phyloP scores from a whole-genome alignment of 2,888 invertebrate genomes.

The Serripes groenlandicus region DNA sequence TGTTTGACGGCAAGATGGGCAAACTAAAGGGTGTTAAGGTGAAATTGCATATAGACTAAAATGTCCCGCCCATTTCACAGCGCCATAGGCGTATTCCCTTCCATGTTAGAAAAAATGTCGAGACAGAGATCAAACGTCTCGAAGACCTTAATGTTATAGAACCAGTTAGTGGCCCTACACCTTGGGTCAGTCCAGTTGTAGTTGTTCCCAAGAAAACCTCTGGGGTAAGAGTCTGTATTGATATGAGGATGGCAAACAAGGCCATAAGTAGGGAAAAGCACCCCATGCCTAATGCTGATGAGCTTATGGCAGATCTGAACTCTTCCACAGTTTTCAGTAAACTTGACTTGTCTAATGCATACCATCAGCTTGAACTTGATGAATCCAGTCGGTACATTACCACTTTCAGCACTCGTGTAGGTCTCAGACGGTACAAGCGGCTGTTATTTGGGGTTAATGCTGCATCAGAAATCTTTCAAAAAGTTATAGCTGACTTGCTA shows the following conservation, averaged over 20 bases:
- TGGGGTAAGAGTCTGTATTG: constrained; percentile 65
- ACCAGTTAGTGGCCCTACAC: constrained; percentile 49
- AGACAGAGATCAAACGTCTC: background rate
- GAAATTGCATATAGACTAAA: background rate
- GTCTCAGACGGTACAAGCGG: constrained; percentile 46
- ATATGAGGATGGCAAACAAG: constrained; percentile 60
- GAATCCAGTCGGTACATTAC: constrained; percentile 46
- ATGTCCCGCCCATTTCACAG: background rate
- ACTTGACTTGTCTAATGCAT: too few relatives aligned
- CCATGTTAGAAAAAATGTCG: background rate
- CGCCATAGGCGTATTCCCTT: background rate
- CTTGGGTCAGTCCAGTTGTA: constrained; percentile 66
- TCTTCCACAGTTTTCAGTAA: constrained; percentile 60
- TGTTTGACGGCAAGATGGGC: too few relatives aligned
- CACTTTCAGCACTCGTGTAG: constrained; percentile 55
- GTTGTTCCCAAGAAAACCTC: constrained; percentile 64
- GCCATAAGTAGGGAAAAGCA: constrained; percentile 53
- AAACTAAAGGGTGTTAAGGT: background rate
- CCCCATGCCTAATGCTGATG: constrained; percentile 57
- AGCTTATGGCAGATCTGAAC: constrained; percentile 56
- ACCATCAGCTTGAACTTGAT: too few relatives aligned
- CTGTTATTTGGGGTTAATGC: constrained; percentile 51
- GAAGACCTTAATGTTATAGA: background rate
- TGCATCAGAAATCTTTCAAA: constrained; percentile 57
- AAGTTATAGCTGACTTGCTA: constrained; percentile 39